phyloP scores from a whole-genome alignment of 2,113 vertebrate genomes.

The Pterocles gutturalis region DNA sequence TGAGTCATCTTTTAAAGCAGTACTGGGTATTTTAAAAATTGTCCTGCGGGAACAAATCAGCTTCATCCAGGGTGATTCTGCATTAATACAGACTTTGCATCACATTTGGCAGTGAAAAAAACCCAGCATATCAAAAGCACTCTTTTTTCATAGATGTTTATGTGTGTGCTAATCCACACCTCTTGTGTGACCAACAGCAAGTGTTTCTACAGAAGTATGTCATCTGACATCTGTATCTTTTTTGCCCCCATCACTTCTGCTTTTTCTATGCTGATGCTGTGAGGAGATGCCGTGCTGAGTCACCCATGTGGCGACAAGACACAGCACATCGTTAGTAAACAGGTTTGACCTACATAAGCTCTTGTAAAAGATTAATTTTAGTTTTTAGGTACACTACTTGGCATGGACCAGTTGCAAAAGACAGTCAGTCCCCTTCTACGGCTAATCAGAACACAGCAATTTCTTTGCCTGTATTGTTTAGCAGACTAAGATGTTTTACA shows the following conservation, averaged over 20 bases:
- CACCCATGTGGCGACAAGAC: neutral
- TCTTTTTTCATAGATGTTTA: neutral
- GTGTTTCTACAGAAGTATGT: neutral
- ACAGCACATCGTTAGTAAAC: neutral
- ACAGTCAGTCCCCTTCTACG: neutral
- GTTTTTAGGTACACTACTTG: neutral
- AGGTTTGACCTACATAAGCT: neutral
- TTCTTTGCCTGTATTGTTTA: neutral
- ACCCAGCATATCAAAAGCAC: neutral
- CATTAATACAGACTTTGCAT: neutral
- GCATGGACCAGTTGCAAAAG: neutral
- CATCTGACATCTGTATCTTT: neutral
- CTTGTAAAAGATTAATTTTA: neutral
- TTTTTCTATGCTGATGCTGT: neutral
- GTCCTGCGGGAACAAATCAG: neutral
- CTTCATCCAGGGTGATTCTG: neutral
- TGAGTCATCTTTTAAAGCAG: neutral
- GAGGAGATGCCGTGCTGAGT: neutral
- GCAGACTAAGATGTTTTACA: neutral
- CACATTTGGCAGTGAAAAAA: neutral
- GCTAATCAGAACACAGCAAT: neutral
- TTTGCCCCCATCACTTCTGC: neutral
- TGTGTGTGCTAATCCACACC: neutral
- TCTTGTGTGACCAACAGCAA: neutral
- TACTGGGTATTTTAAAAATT: neutral